These are phyloP conservation scores for Plestiodon gilberti DNA, from an alignment of 2,113 vertebrate species.

Conservation along the genomic window DNA sequence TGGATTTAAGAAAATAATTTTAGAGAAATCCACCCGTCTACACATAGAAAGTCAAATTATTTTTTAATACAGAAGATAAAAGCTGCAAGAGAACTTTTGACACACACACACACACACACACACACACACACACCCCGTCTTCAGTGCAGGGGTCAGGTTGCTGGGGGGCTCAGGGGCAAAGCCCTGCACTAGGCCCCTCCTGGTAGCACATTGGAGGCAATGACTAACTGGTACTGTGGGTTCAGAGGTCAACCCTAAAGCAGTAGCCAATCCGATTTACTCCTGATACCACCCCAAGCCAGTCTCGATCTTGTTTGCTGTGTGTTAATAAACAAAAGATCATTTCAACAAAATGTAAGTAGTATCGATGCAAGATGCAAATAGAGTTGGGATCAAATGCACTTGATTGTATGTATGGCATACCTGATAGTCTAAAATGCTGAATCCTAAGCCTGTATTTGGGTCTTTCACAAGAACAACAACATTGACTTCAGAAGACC, in stretches of 20 bases:
- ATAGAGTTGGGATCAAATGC: neutral
- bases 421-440: slow-evolving; percentile 98
- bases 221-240: too few species aligned
- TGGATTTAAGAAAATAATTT: neutral
- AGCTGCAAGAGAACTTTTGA: neutral
- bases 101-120: too few species aligned
- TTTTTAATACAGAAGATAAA: neutral
- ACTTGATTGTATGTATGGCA: neutral
- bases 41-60: neutral
- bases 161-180: too few species aligned
- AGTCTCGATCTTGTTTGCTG: neutral
- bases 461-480: slow-evolving; percentile 87
- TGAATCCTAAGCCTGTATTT: slow-evolving; percentile 91
- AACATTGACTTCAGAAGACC: slow-evolving; percentile 88
- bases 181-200: too few species aligned
- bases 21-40: too few species aligned
- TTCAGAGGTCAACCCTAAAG: too few species aligned
- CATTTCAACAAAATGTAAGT: neutral
- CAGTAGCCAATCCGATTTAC: too few species aligned
- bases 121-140: too few species aligned
- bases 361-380: neutral
- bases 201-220: too few species aligned
- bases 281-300: too few species aligned
- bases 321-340: neutral
- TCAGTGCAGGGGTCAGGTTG: too few species aligned